phyloP scores from a whole-genome alignment of 2,113 vertebrate genomes.

The Myotis davidii region DNA sequence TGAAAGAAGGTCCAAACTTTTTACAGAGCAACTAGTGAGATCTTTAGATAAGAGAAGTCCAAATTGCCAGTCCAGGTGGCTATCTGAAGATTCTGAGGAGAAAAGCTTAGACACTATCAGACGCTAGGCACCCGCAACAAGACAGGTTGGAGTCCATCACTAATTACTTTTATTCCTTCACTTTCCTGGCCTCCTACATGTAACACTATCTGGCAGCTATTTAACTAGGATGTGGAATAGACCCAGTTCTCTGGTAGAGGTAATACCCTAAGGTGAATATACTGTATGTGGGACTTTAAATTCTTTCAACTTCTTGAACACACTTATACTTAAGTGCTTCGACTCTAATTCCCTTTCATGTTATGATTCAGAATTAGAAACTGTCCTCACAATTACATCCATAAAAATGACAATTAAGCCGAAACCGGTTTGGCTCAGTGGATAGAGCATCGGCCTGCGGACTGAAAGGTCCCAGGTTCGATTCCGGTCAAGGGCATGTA shows the following conservation, averaged over 20 bases:
- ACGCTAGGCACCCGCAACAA: neutral
- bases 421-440: too few relatives aligned
- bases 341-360: neutral
- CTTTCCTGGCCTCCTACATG: neutral
- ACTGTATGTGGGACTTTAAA: neutral
- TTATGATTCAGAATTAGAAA: neutral
- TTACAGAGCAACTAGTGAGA: neutral
- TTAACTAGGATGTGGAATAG: neutral
- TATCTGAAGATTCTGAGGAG: neutral
- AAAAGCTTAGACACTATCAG: neutral
- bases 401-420: neutral
- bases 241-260: neutral
- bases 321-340: neutral
- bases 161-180: neutral
- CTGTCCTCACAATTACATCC: neutral
- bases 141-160: neutral
- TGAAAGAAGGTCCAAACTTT: neutral
- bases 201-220: neutral
- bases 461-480: too few relatives aligned
- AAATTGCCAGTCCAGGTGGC: neutral
- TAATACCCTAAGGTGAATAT: neutral
- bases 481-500: too few relatives aligned
- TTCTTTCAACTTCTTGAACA: neutral
- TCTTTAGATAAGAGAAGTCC: neutral
- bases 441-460: too few relatives aligned